Conservation (phyloP, 2,797 vertebrate species). For the Ibycter americanus region DNA sequence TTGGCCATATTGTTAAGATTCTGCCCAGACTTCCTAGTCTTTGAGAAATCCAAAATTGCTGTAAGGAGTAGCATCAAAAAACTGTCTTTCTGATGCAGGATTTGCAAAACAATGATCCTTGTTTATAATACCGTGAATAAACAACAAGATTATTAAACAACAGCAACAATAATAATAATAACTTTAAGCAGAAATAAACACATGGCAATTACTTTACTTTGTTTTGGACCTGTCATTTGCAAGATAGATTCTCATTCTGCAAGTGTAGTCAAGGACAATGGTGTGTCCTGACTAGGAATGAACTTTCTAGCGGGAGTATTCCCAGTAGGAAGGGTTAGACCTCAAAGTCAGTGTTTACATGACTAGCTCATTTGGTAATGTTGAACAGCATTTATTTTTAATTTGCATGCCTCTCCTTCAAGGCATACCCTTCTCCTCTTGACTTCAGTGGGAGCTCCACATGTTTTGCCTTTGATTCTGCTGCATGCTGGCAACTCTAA, state of each 20-base stretch:
- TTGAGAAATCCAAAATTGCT: background rate
- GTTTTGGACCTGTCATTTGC: background rate
- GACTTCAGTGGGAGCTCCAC: slow-evolving; percentile 6
- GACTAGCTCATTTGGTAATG: background rate
- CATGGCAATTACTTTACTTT: background rate
- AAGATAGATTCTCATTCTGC: background rate
- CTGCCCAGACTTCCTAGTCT: background rate
- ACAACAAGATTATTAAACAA: background rate
- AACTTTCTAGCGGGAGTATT: background rate
- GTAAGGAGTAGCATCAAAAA: background rate
- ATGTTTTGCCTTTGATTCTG: slow-evolving; percentile 35
- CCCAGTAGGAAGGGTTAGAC: background rate
- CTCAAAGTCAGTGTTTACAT: background rate
- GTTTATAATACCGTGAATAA: background rate
- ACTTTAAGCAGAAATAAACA: background rate
- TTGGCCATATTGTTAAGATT: background rate
- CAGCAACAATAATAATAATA: background rate
- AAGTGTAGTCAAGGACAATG: background rate
- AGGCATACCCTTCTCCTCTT: background rate
- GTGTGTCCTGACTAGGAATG: background rate
- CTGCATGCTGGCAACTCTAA: slow-evolving; percentile 32
- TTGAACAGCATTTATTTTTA: slow-evolving; percentile 10
- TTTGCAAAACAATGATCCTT: background rate
- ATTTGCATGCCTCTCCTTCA: slow-evolving; percentile 40
- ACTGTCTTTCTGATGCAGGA: background rate